A percentile compares a stretch with the other conserved stretches of the same genome.
Conservation (phyloP, 2,888 invertebrate species). For the Camponotus fellah region DNA sequence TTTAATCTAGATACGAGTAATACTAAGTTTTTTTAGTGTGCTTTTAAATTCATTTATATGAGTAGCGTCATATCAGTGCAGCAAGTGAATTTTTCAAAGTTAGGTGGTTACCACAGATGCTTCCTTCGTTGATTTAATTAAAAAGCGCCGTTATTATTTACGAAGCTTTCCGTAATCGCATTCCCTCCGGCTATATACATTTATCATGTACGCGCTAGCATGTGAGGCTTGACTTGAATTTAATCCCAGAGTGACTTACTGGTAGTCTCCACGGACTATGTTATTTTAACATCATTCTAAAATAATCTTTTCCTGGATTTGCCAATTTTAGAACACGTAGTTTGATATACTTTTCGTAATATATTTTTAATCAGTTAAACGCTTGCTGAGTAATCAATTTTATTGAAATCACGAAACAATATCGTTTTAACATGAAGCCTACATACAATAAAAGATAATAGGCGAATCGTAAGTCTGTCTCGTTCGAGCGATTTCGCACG, state of each 20-base stretch:
- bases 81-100: slow-evolving; percentile 28
- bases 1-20: not conserved
- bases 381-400: not conserved
- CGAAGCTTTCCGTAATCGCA: slow-evolving; percentile 61
- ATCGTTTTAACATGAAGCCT: not conserved
- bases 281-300: slow-evolving; percentile 11
- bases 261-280: not conserved
- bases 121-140: slow-evolving; percentile 68
- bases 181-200: slow-evolving; percentile 44
- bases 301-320: not conserved
- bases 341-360: not conserved
- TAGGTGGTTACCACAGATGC: slow-evolving; percentile 38
- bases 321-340: not conserved
- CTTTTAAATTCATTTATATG: slow-evolving; percentile 10
- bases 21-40: not conserved
- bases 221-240: slow-evolving; percentile 40
- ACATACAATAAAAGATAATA: slow-evolving; percentile 42
- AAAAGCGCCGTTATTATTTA: slow-evolving; percentile 50
- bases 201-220: slow-evolving; percentile 45
- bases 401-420: not conserved
- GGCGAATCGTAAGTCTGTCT: slow-evolving; percentile 43
- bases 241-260: slow-evolving; percentile 38
- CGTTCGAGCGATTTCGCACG: slow-evolving; percentile 51
- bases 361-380: not conserved
- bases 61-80: slow-evolving; percentile 1